phyloP scores from a whole-genome alignment of 2,888 invertebrate species.

The Plagiodera versicolora region DNA sequence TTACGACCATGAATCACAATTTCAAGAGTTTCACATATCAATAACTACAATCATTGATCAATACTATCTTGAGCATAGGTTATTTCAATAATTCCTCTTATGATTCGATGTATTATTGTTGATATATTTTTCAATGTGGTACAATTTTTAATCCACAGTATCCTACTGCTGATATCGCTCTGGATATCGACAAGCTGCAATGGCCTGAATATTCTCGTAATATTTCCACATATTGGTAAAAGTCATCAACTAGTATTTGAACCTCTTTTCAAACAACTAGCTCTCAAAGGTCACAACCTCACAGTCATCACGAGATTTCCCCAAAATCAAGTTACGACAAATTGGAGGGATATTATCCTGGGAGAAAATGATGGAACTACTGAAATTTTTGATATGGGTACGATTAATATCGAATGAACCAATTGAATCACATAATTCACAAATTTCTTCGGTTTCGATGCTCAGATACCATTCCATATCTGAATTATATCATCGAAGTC shows the following conservation, averaged over 20 bases:
- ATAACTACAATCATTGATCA: too few relatives aligned
- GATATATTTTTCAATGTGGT: too few relatives aligned
- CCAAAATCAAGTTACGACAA: conserved; percentile 54
- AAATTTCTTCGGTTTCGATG: too few relatives aligned
- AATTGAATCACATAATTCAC: too few relatives aligned
- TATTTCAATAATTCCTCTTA: too few relatives aligned
- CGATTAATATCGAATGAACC: too few relatives aligned
- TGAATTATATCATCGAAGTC: too few relatives aligned
- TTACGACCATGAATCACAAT: too few relatives aligned
- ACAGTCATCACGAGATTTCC: conserved; percentile 71
- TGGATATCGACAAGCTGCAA: background rate
- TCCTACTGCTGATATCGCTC: background rate
- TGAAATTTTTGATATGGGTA: conserved; percentile 6
- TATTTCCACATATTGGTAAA: conserved; percentile 69
- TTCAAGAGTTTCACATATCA: too few relatives aligned
- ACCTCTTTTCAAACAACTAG: conserved; percentile 63
- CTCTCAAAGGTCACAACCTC: conserved; percentile 65
- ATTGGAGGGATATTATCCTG: conserved; percentile 61
- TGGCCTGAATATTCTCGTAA: conserved; percentile 61
- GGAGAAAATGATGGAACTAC: conserved; percentile 14
- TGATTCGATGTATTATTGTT: too few relatives aligned
- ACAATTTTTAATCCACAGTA: background rate
- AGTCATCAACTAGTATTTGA: conserved; percentile 71
- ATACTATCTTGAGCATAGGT: too few relatives aligned
- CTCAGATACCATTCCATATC: too few relatives aligned